phyloP scores from a whole-genome alignment of 2,797 vertebrate genomes.

The Microtus agrestis region DNA sequence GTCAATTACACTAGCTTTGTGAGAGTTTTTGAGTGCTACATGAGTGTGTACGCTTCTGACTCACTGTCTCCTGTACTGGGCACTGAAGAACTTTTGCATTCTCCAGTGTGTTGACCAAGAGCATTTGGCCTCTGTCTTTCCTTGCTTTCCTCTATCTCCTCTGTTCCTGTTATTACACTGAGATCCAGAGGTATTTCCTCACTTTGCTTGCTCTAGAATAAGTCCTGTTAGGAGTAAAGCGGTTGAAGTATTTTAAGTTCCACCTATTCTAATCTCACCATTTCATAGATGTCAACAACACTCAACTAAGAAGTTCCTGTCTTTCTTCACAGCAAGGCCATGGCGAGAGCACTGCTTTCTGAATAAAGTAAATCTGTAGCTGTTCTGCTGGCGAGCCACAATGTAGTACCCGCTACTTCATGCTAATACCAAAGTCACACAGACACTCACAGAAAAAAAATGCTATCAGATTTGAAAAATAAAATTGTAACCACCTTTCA shows the following conservation, averaged over 20 bases:
- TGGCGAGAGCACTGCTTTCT: neutral
- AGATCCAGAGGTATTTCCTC: neutral
- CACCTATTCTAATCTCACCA: neutral
- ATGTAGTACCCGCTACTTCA: neutral
- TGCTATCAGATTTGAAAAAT: neutral
- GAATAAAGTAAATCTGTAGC: slow-evolving; percentile 22
- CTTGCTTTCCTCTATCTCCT: neutral
- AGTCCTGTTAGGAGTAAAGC: neutral
- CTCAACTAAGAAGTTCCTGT: slow-evolving; percentile 21
- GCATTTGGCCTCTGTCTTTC: neutral
- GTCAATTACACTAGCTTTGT: neutral
- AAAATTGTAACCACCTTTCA: neutral
- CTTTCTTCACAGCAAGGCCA: slow-evolving; percentile 27
- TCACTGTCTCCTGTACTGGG: neutral
- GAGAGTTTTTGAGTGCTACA: neutral
- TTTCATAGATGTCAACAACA: neutral
- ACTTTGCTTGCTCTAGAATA: slow-evolving; percentile 23
- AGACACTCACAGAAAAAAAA: neutral
- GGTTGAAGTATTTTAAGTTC: slow-evolving; percentile 39
- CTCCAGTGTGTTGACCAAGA: neutral
- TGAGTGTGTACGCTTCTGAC: neutral
- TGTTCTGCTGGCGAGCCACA: neutral
- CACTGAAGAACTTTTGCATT: neutral
- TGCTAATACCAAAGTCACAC: neutral
- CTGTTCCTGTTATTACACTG: neutral